These are phyloP conservation scores for Heptranchias perlo DNA, from an alignment of 2,113 vertebrate genomes.

Conservation along the genomic window DNA sequence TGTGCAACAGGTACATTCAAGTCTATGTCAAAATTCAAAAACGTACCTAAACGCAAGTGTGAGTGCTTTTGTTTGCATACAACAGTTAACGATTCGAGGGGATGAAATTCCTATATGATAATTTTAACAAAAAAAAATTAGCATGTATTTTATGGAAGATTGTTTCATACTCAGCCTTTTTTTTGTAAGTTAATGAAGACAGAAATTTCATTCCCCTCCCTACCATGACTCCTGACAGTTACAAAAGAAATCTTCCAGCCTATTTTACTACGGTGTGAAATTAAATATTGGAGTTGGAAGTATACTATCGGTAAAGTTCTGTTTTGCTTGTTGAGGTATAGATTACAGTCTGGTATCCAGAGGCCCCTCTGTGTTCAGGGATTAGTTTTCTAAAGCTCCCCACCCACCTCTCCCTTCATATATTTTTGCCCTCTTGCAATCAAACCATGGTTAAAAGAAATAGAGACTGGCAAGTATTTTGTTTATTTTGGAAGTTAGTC, in stretches of 20 bases:
- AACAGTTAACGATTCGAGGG: background rate
- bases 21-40: background rate
- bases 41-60: background rate
- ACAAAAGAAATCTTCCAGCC: background rate
- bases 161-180: background rate
- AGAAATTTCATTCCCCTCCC: background rate
- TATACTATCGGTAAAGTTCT: background rate
- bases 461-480: slow-evolving; percentile 32
- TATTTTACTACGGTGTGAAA: background rate
- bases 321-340: background rate
- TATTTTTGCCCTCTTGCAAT: background rate
- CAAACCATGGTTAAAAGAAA: background rate
- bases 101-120: background rate
- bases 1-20: background rate
- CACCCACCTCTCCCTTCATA: background rate
- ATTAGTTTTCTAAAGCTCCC: background rate
- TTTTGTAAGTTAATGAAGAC: background rate
- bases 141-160: background rate
- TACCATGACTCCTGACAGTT: background rate
- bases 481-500: slow-evolving; percentile 35
- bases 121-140: background rate
- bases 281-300: background rate
- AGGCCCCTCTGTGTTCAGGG: background rate
- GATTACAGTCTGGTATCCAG: background rate
- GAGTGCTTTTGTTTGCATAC: background rate